Evolutionary conservation across 2,888 invertebrate species (phyloP).

Genomic region (Agriopis aurantiaria): DNA sequence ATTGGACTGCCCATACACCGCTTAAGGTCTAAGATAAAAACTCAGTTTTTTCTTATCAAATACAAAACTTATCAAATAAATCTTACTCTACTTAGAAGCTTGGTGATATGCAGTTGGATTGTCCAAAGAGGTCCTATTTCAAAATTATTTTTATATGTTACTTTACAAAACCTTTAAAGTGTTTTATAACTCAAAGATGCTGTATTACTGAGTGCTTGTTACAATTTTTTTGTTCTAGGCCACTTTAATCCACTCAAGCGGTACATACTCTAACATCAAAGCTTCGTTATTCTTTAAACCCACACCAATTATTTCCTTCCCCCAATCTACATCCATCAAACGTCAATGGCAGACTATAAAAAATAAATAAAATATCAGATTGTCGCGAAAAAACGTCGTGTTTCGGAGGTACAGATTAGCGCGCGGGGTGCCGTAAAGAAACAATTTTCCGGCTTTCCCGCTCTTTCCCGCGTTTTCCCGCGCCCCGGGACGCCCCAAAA

Average conservation of each 20-base stretch:
- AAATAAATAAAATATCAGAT: constrained; percentile 74
- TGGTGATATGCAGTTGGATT: too few species aligned
- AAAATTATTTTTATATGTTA: too few species aligned
- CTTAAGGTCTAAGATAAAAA: too few species aligned
- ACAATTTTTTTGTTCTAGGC: neutral
- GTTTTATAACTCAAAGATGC: too few species aligned
- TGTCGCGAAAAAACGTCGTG: constrained; percentile 52
- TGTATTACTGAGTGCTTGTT: too few species aligned
- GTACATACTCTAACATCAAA: constrained; percentile 38
- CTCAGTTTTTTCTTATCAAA: too few species aligned
- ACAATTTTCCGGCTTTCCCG: constrained; percentile 79
- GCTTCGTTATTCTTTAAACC: constrained; percentile 49
- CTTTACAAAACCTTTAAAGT: too few species aligned
- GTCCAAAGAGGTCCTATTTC: too few species aligned
- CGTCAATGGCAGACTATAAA: constrained; percentile 79
- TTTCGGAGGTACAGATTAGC: constrained; percentile 74
- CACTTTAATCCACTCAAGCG: constrained; percentile 34
- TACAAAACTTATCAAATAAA: too few species aligned
- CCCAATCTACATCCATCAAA: constrained; percentile 70
- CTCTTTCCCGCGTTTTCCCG: constrained; percentile 54
- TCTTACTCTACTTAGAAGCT: too few species aligned
- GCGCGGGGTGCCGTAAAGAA: constrained; percentile 83
- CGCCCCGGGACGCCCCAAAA: constrained; percentile 64
- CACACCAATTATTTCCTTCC: constrained; percentile 65
- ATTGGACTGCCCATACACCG: too few species aligned